Conservation (phyloP, 2,797 vertebrate genomes). For the Toxotes lorentzi region DNA sequence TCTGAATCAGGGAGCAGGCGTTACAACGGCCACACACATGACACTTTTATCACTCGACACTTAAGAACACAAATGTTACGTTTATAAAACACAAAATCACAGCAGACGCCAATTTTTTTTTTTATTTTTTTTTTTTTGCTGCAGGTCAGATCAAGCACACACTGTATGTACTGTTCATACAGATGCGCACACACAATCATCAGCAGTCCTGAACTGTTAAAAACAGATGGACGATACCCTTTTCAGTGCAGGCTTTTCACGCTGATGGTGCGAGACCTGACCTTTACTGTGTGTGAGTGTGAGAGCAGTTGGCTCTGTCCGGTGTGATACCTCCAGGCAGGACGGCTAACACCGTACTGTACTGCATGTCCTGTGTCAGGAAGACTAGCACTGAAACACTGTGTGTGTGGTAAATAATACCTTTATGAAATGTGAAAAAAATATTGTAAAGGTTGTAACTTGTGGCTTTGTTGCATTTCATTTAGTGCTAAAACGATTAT, state of each 20-base stretch:
- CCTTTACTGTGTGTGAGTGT: conserved; percentile 70
- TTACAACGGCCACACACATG: conserved; percentile 54
- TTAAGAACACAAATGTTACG: conserved; percentile 77
- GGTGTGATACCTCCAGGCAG: conserved; percentile 65
- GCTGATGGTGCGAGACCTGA: conserved; percentile 75
- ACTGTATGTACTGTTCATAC: background rate
- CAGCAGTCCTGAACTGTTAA: conserved; percentile 37
- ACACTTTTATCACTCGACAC: conserved; percentile 63
- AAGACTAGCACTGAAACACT: background rate
- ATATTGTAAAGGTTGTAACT: background rate
- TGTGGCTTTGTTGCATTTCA: background rate
- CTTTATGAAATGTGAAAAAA: background rate
- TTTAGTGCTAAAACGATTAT: background rate
- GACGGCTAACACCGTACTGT: conserved; percentile 2
- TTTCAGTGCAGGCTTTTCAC: conserved; percentile 70
- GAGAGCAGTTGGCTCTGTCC: conserved; percentile 50
- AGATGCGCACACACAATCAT: conserved; percentile 12
- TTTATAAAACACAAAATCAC: conserved; percentile 75
- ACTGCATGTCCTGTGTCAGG: conserved; percentile 22
- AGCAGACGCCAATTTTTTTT: conserved; percentile 27
- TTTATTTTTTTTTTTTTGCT: conserved; percentile 10
- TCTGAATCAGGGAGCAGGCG: conserved; percentile 85
- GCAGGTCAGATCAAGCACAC: conserved; percentile 17
- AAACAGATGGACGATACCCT: conserved; percentile 62
- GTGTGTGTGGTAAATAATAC: background rate